Evolutionary conservation across 1,140 invertebrate genomes (phyloP).

Genomic region (Reticulitermes speratus): DNA sequence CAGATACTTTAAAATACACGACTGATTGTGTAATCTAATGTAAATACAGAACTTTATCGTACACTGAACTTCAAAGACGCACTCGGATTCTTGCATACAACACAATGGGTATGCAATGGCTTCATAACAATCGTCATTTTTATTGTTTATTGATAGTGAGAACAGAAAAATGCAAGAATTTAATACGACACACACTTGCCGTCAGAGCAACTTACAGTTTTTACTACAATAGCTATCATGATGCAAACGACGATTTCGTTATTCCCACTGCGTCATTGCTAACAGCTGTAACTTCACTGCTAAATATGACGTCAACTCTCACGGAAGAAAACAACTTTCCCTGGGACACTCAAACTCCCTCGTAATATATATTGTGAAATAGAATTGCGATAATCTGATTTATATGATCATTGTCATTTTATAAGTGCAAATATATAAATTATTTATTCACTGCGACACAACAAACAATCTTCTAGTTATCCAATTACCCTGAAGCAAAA

Average conservation of each 20-base stretch:
- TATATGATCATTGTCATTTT: neutral
- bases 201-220: slow-evolving; percentile 5
- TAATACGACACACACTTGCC: neutral
- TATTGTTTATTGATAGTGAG: too few species aligned
- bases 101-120: neutral
- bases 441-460: neutral
- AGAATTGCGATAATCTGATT: neutral
- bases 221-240: neutral
- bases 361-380: neutral
- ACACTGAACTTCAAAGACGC: neutral
- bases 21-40: neutral
- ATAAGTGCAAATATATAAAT: neutral
- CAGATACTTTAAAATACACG: neutral
- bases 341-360: neutral
- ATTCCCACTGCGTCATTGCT: slow-evolving; percentile 26
- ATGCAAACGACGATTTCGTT: neutral
- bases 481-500: neutral
- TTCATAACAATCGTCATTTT: neutral
- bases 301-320: slow-evolving; percentile 21
- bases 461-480: neutral
- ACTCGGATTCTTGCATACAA: neutral
- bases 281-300: slow-evolving; percentile 20
- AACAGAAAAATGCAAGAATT: neutral
- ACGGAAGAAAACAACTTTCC: neutral
- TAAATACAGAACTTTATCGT: neutral